phyloP scores from a whole-genome alignment of 2,797 vertebrate genomes.

The Phataginus tetradactyla region DNA sequence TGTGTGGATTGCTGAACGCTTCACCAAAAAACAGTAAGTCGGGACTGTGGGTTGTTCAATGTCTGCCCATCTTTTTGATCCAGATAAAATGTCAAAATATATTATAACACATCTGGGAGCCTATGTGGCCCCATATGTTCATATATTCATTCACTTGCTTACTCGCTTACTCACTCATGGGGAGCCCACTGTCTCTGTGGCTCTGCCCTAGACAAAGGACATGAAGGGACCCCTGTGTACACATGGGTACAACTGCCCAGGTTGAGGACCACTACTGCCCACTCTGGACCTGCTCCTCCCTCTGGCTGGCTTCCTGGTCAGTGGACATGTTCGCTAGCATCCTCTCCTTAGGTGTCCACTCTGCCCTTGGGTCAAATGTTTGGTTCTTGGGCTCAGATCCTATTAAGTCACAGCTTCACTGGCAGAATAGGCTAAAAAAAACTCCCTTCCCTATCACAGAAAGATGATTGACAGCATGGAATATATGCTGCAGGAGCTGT shows the following conservation, averaged over 20 bases:
- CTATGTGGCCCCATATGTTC: background rate
- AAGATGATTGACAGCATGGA: background rate
- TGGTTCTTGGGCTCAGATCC: background rate
- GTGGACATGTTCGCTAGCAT: background rate
- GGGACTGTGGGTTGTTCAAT: background rate
- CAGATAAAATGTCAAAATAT: background rate
- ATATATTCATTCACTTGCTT: background rate
- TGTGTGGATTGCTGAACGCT: conserved; percentile 25
- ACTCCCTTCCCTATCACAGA: background rate
- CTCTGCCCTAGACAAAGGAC: background rate
- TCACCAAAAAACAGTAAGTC: conserved; percentile 55
- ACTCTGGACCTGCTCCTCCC: background rate
- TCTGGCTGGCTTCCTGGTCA: background rate
- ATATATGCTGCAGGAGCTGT: background rate
- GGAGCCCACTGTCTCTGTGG: background rate
- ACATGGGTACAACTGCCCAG: background rate
- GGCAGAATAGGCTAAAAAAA: background rate
- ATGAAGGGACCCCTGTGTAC: background rate
- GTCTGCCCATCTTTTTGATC: background rate
- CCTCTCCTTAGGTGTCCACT: background rate
- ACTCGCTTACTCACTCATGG: background rate
- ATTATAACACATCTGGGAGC: background rate
- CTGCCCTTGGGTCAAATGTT: background rate
- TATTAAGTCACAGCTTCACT: background rate
- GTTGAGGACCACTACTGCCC: background rate